Percentiles rank a stretch among this genome's conserved stretches.
phyloP scores from a whole-genome alignment of 2,113 vertebrate genomes.

The Menidia beryllina region DNA sequence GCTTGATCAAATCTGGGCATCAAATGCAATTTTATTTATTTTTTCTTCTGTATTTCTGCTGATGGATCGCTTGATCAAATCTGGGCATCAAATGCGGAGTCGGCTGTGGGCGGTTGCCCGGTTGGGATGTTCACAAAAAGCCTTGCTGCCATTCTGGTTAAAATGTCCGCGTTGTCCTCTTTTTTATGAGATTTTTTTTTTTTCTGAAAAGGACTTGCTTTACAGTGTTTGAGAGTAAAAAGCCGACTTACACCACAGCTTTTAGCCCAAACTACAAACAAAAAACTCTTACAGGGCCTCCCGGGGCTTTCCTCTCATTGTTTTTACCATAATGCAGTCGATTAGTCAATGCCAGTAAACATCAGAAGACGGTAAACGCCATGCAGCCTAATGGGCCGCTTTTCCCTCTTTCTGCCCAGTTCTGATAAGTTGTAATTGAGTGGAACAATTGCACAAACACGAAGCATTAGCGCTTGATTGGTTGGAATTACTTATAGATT shows the following conservation, averaged over 20 bases:
- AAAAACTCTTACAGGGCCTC: conserved; percentile 40
- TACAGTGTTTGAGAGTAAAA: conserved; percentile 14
- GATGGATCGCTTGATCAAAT: too few relatives aligned
- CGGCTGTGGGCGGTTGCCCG: conserved; percentile 21
- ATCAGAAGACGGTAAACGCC: conserved; percentile 51
- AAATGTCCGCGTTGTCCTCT: too few relatives aligned
- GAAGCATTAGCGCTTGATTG: conserved; percentile 61
- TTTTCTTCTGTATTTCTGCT: conserved; percentile 34
- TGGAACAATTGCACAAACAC: conserved; percentile 60
- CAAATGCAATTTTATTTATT: conserved; percentile 36
- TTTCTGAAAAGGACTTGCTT: too few relatives aligned
- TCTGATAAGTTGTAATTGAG: conserved; percentile 70
- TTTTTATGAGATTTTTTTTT: too few relatives aligned
- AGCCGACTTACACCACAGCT: conserved; percentile 15
- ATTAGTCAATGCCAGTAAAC: conserved; percentile 69
- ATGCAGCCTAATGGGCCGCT: conserved; percentile 51
- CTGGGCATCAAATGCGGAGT: too few relatives aligned
- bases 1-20: conserved; percentile 34
- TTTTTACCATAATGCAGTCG: conserved; percentile 50
- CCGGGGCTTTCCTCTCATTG: conserved; percentile 51
- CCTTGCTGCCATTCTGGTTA: conserved; percentile 46
- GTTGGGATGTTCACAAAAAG: conserved; percentile 49
- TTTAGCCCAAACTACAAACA: conserved; percentile 39
- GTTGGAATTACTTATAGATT: conserved; percentile 64
- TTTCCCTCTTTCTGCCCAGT: conserved; percentile 50